Percentiles rank a stretch among this genome's conserved stretches.
Conservation (phyloP, 2,888 invertebrate genomes). For the Ectemnius lituratus region DNA sequence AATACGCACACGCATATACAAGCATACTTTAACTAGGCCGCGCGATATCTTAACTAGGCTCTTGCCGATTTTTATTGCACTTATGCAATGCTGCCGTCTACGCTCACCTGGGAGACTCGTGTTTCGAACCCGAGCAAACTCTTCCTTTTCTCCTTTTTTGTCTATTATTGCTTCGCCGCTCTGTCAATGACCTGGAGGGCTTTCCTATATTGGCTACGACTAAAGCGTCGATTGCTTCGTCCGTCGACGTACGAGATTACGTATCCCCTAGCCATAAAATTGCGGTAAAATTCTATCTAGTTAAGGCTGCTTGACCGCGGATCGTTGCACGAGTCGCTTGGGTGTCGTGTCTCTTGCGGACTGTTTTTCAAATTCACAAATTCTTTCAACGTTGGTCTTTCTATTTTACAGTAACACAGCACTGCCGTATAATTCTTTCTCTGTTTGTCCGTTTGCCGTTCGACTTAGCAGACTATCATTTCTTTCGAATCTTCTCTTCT, state of each 20-base stretch:
- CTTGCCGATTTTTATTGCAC: conserved; percentile 15
- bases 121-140: neutral
- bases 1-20: conserved; percentile 27
- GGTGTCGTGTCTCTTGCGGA: too few relatives aligned
- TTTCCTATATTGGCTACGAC: too few relatives aligned
- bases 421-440: conserved; percentile 41
- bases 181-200: too few relatives aligned
- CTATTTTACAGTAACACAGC: conserved; percentile 25
- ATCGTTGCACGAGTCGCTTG: too few relatives aligned
- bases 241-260: too few relatives aligned
- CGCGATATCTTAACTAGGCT: neutral
- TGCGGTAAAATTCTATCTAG: too few relatives aligned
- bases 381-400: neutral
- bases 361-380: too few relatives aligned
- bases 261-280: too few relatives aligned
- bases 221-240: too few relatives aligned
- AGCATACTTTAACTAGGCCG: neutral
- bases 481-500: conserved; percentile 37
- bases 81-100: neutral
- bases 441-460: conserved; percentile 29
- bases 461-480: conserved; percentile 5
- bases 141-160: too few relatives aligned
- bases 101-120: conserved; percentile 1
- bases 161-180: too few relatives aligned
- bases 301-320: too few relatives aligned